Evolutionary conservation across 1,140 invertebrate genomes (phyloP), one percentile per base, ranked within the genome.

Genomic region (Chrysopa pallens): DNA sequence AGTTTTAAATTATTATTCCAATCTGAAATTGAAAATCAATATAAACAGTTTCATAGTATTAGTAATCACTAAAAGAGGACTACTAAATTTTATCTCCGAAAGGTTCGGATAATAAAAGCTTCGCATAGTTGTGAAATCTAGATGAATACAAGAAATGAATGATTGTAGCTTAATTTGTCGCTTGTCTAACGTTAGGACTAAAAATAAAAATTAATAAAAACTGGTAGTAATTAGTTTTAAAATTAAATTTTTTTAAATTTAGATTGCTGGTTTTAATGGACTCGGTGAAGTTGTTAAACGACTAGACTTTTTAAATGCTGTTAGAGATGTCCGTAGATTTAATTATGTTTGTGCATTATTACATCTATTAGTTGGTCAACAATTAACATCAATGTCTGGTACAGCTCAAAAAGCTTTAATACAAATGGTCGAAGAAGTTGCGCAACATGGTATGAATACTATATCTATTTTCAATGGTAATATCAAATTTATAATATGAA

Each of bases 321-420:
- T 95, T 28, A 80, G 83, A 42, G 92, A 98, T 64, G 84, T 86
- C 11, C 74, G 90, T 40, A 70, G 93, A 41, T 96, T 97, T 63
- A 93, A 94, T 62, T 98, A 96, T 62, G 91, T 96, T 51, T 92
- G 87, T 54, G 89, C 91, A 50, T 67, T 98, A 29, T 64, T 97
- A 42, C 80, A 91, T 56, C 67, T 96, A 27, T 66, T 97, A 35
- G 79, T 97, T 29, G 80, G 83, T 37, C 78, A 78, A 42, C 80
- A 88, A 57, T 69, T 93, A 52, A 75, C 75, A 8, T 76, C 78
- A 39, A 67, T 98, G 15, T 90, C 90, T 47, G 94, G 93, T 15
- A 87, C 86, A 51, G 88, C 90, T 27, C 90, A 96, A 60, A 88
- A 91, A 58, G 77, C 90, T 39, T 70, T 97, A 13, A 77, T 98